These are phyloP conservation scores for Copidosoma aretas DNA, from an alignment of 2,888 invertebrate species.

Conservation along the genomic window DNA sequence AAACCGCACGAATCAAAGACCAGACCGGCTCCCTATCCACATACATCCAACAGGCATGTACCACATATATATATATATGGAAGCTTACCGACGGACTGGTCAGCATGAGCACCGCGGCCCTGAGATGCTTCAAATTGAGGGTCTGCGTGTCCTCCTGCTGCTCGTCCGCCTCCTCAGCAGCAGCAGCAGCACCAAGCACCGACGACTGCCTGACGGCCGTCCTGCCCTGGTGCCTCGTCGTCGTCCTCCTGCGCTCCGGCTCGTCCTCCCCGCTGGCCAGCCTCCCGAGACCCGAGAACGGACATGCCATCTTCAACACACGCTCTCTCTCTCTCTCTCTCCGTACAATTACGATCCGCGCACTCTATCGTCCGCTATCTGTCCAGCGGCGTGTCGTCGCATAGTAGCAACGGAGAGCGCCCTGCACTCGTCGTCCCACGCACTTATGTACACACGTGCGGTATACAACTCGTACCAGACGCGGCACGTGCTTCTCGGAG, in stretches of 20 bases:
- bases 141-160: conserved; percentile 71
- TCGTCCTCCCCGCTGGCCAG: neutral
- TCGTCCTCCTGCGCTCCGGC: neutral
- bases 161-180: conserved; percentile 69
- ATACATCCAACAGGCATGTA: too few species aligned
- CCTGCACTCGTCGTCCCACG: too few species aligned
- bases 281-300: conserved; percentile 53
- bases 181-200: conserved; percentile 60
- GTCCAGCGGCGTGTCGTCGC: too few species aligned
- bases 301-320: conserved; percentile 57
- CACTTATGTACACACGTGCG: too few species aligned
- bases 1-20: too few species aligned
- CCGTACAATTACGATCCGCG: neutral
- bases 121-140: conserved; percentile 78
- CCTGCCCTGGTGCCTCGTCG: conserved; percentile 57
- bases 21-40: too few species aligned
- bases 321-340: too few species aligned
- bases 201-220: conserved; percentile 70
- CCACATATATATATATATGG: too few species aligned
- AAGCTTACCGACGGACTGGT: conserved; percentile 83
- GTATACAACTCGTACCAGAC: too few species aligned
- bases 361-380: too few species aligned
- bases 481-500: too few species aligned
- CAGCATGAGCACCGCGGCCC: conserved; percentile 79
- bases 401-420: too few species aligned